Percentiles rank a stretch among this genome's conserved stretches.
Evolutionary conservation across 2,797 vertebrate species (phyloP).

Genomic region (Trachurus trachurus): DNA sequence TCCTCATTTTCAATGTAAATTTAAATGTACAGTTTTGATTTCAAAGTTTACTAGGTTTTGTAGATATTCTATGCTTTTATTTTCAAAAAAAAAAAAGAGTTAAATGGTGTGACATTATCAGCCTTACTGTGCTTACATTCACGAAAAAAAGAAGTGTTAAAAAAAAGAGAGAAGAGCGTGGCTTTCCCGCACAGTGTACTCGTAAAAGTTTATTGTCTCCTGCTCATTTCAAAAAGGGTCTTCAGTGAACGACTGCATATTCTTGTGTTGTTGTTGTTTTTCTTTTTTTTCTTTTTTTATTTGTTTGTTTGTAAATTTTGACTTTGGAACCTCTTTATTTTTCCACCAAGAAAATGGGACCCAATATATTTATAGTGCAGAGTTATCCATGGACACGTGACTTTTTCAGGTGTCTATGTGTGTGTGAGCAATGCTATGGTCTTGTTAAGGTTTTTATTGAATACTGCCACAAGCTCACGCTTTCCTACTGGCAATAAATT

Average conservation of each 20-base stretch:
- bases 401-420: constrained; percentile 85
- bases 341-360: constrained; percentile 91
- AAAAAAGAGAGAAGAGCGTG: constrained; percentile 72
- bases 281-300: constrained; percentile 68
- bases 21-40: constrained; percentile 99
- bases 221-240: constrained; percentile 89
- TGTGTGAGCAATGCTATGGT: constrained; percentile 92
- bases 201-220: constrained; percentile 83
- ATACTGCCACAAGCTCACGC: constrained; percentile 98
- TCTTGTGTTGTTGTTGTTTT: constrained; percentile 78
- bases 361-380: constrained; percentile 92
- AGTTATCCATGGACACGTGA: constrained; percentile 85
- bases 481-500: constrained; percentile 99
- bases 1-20: constrained; percentile 95
- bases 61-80: constrained; percentile 94
- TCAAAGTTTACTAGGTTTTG: constrained; percentile 95
- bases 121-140: constrained; percentile 88
- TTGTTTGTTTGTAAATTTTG: constrained; percentile 87
- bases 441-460: constrained; percentile 99
- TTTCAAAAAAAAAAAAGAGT: constrained; percentile 84
- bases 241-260: constrained; percentile 92
- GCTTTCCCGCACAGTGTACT: constrained; percentile 84
- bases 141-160: constrained; percentile 65
- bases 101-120: constrained; percentile 89
- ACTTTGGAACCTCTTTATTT: constrained; percentile 89